Base-by-base conservation (phyloP, 2,797 vertebrate genomes). In the Neomorphus geoffroyi region DNA sequence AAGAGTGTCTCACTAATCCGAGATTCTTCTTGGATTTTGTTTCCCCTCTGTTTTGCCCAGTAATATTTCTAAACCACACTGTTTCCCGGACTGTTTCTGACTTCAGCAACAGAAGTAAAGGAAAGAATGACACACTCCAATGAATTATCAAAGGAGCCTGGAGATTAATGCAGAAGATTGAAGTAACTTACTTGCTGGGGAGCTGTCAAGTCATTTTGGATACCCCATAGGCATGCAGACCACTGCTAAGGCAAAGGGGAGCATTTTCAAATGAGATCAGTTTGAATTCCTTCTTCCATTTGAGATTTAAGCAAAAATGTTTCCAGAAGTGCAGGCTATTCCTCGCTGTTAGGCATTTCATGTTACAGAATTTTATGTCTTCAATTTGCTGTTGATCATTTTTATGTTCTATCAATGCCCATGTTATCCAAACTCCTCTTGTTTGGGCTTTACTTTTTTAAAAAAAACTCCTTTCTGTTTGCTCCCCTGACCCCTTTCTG, bases 401-500 rank as follows among this genome's bases (percentile, higher is more conserved):
- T 96, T 89, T 48, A 39, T 24, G 10, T 90, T 86, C 28, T 58
- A 67, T 88, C 80, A 28, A 53, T 2, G 7, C 80, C 64, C 51
- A 15, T 24, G 6, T 72, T 86, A 62, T 53, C 53, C 30, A 57
- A 80, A 73, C 1, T 0, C 1, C 5, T 10, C 23, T 74, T 39
- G 15, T 51, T 94, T 66, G 6, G 4, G 43, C 54, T 66, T 92
- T 78, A 16, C 41, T 82, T 77, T 48, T 9, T 4, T 48, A 26
- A 26, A 26, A 50, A 6, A 13, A 53, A 91, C 86, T 91, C 80
- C 67, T 86, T 88, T 95, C 71, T 84, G 60, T 91, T 88, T 94
- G 80, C 60, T 94, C 64, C 73, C 32, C 18, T 90, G 73, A 96
- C 85, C 85, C 71, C 37, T 90, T 94, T 92, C 67, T 93, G 60